Percentiles rank a stretch among this genome's conserved stretches.
Evolutionary conservation across 1,140 invertebrate species (phyloP).

Genomic region (Dendroctonus ponderosae): DNA sequence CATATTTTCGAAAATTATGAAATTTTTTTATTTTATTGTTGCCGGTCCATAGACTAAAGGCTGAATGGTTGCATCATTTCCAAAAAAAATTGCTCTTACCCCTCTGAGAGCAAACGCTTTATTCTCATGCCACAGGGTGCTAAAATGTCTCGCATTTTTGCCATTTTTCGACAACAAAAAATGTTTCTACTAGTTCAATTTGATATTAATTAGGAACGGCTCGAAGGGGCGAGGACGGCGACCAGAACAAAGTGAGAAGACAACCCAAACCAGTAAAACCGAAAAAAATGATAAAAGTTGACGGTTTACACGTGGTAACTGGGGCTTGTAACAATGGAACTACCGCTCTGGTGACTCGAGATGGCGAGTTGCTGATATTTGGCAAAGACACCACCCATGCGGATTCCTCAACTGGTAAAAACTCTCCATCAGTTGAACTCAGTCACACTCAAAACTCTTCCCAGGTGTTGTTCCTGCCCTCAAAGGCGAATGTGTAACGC

Average conservation of each 20-base stretch:
- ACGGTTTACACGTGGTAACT: constrained; percentile 76
- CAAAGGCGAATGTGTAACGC: constrained; percentile 75
- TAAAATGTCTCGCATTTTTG: too few relatives aligned
- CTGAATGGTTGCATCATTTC: too few relatives aligned
- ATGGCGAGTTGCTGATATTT: constrained; percentile 88
- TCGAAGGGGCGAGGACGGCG: constrained; percentile 91
- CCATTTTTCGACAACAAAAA: too few relatives aligned
- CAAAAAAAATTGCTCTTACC: too few relatives aligned
- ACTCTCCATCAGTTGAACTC: neutral
- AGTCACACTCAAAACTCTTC: constrained; percentile 25
- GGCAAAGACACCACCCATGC: constrained; percentile 92
- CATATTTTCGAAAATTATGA: too few relatives aligned
- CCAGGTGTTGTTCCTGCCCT: constrained; percentile 68
- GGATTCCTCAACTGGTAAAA: constrained; percentile 67
- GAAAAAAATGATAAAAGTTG: constrained; percentile 89
- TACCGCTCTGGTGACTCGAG: constrained; percentile 85
- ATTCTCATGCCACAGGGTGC: too few relatives aligned
- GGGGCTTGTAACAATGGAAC: constrained; percentile 93
- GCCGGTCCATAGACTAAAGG: too few relatives aligned
- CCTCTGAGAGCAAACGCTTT: too few relatives aligned
- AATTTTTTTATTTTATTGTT: too few relatives aligned
- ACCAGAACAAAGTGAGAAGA: constrained; percentile 77
- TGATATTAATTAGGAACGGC: constrained; percentile 78
- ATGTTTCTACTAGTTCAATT: too few relatives aligned
- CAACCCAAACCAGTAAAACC: constrained; percentile 89